Evolutionary conservation across 2,797 vertebrate genomes (phyloP).

Genomic region (Amphiprion clarkii): DNA sequence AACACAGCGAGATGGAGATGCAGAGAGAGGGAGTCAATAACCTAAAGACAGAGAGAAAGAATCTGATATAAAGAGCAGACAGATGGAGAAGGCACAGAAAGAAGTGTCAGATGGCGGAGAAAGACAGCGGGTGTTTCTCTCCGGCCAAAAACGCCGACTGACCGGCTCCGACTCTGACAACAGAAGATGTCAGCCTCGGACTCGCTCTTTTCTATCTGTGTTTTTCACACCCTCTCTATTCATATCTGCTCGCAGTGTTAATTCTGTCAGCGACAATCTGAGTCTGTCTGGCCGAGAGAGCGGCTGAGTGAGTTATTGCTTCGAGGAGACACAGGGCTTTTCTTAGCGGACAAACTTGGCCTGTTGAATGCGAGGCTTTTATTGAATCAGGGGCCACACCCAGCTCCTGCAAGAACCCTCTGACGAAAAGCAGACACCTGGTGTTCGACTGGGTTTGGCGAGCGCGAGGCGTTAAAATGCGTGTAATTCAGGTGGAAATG

Average conservation of each 20-base stretch:
- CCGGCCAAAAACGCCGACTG: conserved; percentile 56
- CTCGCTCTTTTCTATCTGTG: conserved; percentile 49
- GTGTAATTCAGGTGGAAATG: conserved; percentile 35
- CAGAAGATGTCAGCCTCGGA: conserved; percentile 68
- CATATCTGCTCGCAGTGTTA: conserved; percentile 66
- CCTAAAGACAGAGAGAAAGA: conserved; percentile 64
- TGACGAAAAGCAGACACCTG: conserved; percentile 27
- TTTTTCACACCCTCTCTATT: conserved; percentile 69
- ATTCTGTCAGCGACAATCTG: conserved; percentile 70
- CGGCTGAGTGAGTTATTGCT: conserved; percentile 38
- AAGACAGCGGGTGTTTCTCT: conserved; percentile 75
- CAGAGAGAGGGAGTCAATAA: conserved; percentile 68
- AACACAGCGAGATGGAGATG: conserved; percentile 63
- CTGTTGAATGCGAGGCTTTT: conserved; percentile 25
- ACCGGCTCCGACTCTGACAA: conserved; percentile 67
- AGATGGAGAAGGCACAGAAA: conserved; percentile 75
- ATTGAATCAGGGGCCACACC: conserved; percentile 60
- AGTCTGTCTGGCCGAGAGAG: conserved; percentile 60
- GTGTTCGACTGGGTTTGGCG: neutral
- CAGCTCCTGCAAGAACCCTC: conserved; percentile 44
- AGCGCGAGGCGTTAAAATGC: conserved; percentile 11
- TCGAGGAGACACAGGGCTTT: conserved; percentile 35
- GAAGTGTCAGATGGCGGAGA: conserved; percentile 74
- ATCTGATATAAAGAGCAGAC: conserved; percentile 64
- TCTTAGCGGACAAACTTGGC: conserved; percentile 38